Evolutionary conservation across 2,113 vertebrate genomes (phyloP).

Genomic region (Nothoprocta pentlandii): DNA sequence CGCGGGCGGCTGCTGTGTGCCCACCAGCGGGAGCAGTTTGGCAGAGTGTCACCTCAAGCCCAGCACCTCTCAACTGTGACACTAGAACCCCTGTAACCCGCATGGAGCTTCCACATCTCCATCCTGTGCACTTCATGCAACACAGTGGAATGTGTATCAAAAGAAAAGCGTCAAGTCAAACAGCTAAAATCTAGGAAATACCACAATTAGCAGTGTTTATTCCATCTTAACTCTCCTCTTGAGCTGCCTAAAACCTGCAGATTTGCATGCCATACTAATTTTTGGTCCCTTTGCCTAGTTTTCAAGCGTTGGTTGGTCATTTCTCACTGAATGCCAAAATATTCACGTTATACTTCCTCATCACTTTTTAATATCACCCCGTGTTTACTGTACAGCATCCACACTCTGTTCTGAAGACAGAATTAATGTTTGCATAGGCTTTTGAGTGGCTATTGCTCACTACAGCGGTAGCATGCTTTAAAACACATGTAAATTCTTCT

Average conservation of each 20-base stretch:
- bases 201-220: background rate
- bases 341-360: conserved; percentile 41
- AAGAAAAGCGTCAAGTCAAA: background rate
- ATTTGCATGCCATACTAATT: background rate
- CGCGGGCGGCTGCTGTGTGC: background rate
- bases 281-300: background rate
- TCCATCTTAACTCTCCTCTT: background rate
- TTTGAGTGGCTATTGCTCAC: conserved; percentile 1
- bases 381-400: background rate
- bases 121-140: background rate
- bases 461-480: background rate
- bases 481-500: background rate
- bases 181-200: background rate
- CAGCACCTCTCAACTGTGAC: conserved; percentile 40
- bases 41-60: conserved; percentile 1
- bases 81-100: conserved; percentile 10
- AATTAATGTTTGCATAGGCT: conserved; percentile 37
- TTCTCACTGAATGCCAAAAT: background rate
- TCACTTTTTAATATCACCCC: conserved; percentile 11
- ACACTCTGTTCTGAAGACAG: conserved; percentile 36
- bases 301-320: background rate
- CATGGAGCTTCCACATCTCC: conserved; percentile 18
- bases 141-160: background rate
- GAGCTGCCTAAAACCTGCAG: background rate
- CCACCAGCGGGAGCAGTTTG: conserved; percentile 45